Evolutionary conservation across 2,888 invertebrate species (phyloP), one percentile per base, ranked within the genome.

Genomic region (Acholoe squamosa): DNA sequence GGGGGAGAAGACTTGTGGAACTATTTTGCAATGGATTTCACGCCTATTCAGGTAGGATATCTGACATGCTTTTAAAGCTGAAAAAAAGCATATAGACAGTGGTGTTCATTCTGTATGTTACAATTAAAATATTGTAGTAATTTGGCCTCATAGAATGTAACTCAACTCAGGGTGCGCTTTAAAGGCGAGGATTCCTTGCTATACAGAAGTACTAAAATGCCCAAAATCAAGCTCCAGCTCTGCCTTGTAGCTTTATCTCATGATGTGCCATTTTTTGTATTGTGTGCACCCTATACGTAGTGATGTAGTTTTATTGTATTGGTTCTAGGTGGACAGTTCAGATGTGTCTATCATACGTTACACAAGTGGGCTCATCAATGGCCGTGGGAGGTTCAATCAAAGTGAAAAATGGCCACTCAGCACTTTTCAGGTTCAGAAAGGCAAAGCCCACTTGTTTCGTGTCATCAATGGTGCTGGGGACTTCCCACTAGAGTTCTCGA

Each of bases 401-500:
- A 28, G 19, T 61, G n/a, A 71, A 28, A 71, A 71, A 28, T 71
- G 71, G 71, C 25, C 28, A 25, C 71, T 71, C 71, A 14, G 14
- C 25, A 28, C 14, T 14, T 71, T 71, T 25, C n/a, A 71, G 28
- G 71, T 71, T 14, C 25, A 28, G 14, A 25, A 25, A 71, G 71
- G 71, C 25, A 25, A n/a, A 71, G 28, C 19, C 5, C 25, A 71
- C 28, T 28, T 71, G 3, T 71, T 71, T 28, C 25, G 71, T 1
- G 31, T 71, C 3, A 25, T 28, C 71, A 71, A 25, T 71, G 71
- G 19, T 1, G 71, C n/a, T 28, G 71, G 5, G 5, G 28, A 28
- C 14, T 71, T 28, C 28, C 71, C 71, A 71, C 14, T 71, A 16
- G 28, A 71, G 25, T 77, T 92, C n/a, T 91, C 89, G 34, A 89